These are phyloP conservation scores for Drosophila merina DNA, from an alignment of 2,888 invertebrate species.

Conservation along the genomic window DNA sequence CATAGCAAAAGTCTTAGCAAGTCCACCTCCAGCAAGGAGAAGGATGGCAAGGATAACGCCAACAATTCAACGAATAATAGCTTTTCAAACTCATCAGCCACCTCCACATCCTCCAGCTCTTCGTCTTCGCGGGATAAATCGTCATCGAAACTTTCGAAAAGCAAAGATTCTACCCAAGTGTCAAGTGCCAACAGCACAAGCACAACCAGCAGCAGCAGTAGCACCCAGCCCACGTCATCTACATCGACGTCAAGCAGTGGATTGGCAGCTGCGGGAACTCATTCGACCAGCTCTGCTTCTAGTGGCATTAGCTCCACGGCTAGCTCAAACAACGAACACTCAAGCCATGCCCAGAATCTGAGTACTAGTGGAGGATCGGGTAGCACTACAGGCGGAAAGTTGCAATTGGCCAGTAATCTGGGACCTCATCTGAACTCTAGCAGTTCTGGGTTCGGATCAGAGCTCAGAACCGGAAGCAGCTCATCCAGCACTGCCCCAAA, in stretches of 20 bases:
- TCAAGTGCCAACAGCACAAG: constrained; percentile 44
- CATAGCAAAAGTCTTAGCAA: constrained; percentile 82
- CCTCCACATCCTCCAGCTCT: constrained; percentile 79
- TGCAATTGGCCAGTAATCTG: constrained; percentile 53
- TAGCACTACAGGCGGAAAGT: constrained; percentile 34
- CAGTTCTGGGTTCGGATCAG: constrained; percentile 50
- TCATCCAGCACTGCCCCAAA: constrained; percentile 20
- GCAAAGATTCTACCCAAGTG: constrained; percentile 67
- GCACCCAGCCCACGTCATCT: constrained; percentile 53
- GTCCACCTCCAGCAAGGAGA: constrained; percentile 83
- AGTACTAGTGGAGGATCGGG: constrained; percentile 38
- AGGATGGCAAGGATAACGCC: constrained; percentile 77
- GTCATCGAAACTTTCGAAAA: constrained; percentile 83
- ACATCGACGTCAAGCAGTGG: constrained; percentile 15
- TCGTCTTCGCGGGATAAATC: constrained; percentile 83
- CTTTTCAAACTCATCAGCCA: constrained; percentile 60
- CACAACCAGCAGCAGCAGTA: constrained; percentile 26
- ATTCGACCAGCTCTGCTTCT: constrained; percentile 52
- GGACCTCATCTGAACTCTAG: constrained; percentile 10
- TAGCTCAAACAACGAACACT: constrained; percentile 43
- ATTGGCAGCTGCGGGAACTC: constrained; percentile 20
- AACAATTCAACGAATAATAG: constrained; percentile 56
- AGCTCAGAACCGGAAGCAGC: constrained; percentile 38
- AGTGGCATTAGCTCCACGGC: constrained; percentile 13
- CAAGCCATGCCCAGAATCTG: constrained; percentile 66